phyloP scores from a whole-genome alignment of 2,113 vertebrate genomes.

The Phalacrocorax pelagicus region DNA sequence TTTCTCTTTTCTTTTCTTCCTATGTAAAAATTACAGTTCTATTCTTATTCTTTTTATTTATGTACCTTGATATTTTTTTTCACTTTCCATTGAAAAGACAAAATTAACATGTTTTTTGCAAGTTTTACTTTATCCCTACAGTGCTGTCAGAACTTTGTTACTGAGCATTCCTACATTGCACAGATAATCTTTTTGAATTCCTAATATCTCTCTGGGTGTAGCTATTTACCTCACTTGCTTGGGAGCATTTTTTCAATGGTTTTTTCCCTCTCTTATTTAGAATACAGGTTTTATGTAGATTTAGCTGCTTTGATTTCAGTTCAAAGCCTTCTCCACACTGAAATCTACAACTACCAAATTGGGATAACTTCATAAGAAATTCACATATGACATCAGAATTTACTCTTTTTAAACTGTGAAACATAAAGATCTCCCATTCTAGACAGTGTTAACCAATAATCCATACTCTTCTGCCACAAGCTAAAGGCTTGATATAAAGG shows the following conservation, averaged over 20 bases:
- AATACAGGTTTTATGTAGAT: neutral
- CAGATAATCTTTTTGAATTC: neutral
- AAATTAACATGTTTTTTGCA: neutral
- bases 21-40: neutral
- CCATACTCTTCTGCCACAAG: neutral
- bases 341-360: neutral
- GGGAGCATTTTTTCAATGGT: neutral
- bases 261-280: neutral
- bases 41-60: neutral
- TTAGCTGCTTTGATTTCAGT: neutral
- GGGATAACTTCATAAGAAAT: neutral
- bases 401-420: neutral
- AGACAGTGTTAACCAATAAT: neutral
- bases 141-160: neutral
- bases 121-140: neutral
- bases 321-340: neutral
- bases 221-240: neutral
- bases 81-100: neutral
- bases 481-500: neutral
- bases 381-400: neutral
- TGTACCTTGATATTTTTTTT: neutral
- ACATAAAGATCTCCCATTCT: rapidly evolving
- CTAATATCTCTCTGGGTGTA: neutral
- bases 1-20: neutral
- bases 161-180: neutral